These are phyloP conservation scores for Haliclona indistincta DNA, from an alignment of 37 sponge, comb jelly and placozoan genomes.

Conservation along the genomic window DNA sequence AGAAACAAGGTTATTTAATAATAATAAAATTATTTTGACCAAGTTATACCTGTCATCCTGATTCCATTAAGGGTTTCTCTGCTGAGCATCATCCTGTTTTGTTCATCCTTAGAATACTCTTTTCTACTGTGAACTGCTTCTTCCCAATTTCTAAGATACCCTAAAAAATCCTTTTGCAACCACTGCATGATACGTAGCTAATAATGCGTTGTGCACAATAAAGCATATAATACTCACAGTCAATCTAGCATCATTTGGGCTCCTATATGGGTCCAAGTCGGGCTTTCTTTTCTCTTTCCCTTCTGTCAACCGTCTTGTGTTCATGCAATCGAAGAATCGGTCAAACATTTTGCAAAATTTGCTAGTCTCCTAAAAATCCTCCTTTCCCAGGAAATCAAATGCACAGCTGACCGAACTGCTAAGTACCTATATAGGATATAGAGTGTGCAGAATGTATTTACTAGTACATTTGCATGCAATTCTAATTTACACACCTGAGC, in stretches of 20 bases:
- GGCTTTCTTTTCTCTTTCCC: slow-evolving; percentile 19
- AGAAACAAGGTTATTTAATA: no score
- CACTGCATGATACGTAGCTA: no score
- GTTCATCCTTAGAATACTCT: background rate
- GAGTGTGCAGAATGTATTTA: background rate
- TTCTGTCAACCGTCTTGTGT: slow-evolving; percentile 10
- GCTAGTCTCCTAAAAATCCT: slow-evolving; percentile 19
- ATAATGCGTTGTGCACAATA: no score
- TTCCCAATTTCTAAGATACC: slow-evolving; percentile 31
- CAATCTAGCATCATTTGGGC: slow-evolving; percentile 20
- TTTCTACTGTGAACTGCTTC: background rate
- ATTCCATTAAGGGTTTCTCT: slow-evolving; percentile 38
- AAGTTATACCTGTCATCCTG: slow-evolving; percentile 32
- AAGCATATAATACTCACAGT: slow-evolving; percentile 24
- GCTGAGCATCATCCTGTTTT: slow-evolving; percentile 20
- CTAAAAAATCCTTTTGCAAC: slow-evolving; percentile 33
- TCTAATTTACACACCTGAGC: no score
- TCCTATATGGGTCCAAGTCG: slow-evolving; percentile 22
- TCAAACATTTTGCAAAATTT: slow-evolving; percentile 47
- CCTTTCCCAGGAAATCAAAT: slow-evolving; percentile 7
- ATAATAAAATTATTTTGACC: no score
- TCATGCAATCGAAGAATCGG: slow-evolving; percentile 44
- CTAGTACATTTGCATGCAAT: background rate
- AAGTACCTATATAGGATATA: slow-evolving; percentile 27
- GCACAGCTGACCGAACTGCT: slow-evolving; percentile 38